Evolutionary conservation across 2,888 invertebrate genomes (phyloP).

Genomic region (Panopea generosa): DNA sequence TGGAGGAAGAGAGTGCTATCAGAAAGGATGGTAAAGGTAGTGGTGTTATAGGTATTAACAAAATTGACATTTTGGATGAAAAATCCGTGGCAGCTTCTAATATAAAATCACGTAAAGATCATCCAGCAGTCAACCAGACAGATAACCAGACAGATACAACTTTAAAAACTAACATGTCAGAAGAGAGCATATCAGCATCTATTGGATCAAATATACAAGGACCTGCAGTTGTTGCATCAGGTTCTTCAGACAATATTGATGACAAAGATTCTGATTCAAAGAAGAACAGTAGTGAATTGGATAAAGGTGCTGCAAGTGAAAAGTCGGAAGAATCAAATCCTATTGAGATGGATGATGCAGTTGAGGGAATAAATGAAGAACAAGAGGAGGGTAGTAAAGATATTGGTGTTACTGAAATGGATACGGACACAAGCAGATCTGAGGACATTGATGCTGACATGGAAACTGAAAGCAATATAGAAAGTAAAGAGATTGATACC

Average conservation of each 20-base stretch:
- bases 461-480: neutral
- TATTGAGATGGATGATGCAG: slow-evolving; percentile 8
- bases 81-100: too few relatives aligned
- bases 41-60: neutral
- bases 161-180: too few relatives aligned
- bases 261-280: slow-evolving; percentile 2
- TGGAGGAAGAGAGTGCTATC: slow-evolving; percentile 1
- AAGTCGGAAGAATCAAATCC: neutral
- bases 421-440: neutral
- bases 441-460: neutral
- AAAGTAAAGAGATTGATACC: neutral
- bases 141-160: too few relatives aligned
- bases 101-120: too few relatives aligned
- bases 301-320: neutral
- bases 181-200: too few relatives aligned
- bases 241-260: neutral
- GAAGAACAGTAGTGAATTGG: neutral
- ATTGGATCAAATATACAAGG: slow-evolving; percentile 1
- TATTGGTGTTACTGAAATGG: neutral
- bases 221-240: neutral
- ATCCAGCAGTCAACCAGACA: too few relatives aligned
- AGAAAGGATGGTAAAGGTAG: slow-evolving; percentile 11
- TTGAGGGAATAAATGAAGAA: slow-evolving; percentile 3
- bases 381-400: neutral
- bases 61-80: neutral